Evolutionary conservation across 2,888 invertebrate genomes (phyloP).

Genomic region (Omphaloscelis lunosa): DNA sequence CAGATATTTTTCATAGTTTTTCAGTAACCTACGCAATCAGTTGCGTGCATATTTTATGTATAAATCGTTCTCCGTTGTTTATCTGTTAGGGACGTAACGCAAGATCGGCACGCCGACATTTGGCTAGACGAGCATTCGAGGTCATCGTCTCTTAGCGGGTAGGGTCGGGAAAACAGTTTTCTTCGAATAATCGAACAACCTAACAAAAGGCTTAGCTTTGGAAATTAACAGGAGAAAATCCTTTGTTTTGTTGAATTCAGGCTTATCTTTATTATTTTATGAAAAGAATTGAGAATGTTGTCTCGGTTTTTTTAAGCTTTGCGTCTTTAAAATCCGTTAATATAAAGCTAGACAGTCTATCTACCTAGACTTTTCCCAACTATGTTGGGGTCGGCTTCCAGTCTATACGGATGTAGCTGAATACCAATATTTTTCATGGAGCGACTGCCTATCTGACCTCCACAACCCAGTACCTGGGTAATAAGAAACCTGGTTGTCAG

Average conservation of each 20-base stretch:
- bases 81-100: slow-evolving; percentile 76
- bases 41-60: slow-evolving; percentile 61
- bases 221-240: not conserved
- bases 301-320: too few species aligned
- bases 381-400: too few species aligned
- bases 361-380: too few species aligned
- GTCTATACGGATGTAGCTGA: too few species aligned
- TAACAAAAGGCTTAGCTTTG: not conserved
- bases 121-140: slow-evolving; percentile 88
- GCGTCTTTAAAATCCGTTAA: too few species aligned
- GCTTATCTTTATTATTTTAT: not conserved
- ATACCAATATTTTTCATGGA: too few species aligned
- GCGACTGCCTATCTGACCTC: too few species aligned
- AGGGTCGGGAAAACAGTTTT: slow-evolving; percentile 70
- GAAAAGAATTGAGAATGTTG: not conserved
- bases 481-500: too few species aligned
- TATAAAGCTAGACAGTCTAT: not conserved
- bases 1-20: slow-evolving; percentile 37
- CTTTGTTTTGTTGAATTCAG: not conserved
- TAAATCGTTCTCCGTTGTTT: slow-evolving; percentile 72
- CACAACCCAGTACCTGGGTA: too few species aligned
- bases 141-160: slow-evolving; percentile 65
- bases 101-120: slow-evolving; percentile 80
- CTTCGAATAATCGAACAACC: slow-evolving; percentile 1
- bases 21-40: slow-evolving; percentile 50